Evolutionary conservation across 1,140 invertebrate genomes (phyloP).

Genomic region (Cotesia vestalis): DNA sequence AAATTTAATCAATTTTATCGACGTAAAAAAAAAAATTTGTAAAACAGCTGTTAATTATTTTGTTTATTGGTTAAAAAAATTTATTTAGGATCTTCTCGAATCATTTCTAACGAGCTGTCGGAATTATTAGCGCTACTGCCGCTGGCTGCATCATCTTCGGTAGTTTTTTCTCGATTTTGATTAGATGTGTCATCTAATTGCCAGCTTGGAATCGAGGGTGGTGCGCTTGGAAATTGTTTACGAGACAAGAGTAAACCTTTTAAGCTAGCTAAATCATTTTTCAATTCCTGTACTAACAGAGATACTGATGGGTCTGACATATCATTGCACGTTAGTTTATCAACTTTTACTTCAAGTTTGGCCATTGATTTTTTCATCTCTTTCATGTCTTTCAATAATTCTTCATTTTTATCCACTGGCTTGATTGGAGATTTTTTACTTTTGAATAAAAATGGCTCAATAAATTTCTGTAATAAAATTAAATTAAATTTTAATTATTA

Average conservation of each 20-base stretch:
- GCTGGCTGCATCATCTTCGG: slow-evolving; percentile 63
- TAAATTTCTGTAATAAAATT: slow-evolving; percentile 69
- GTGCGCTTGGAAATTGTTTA: slow-evolving; percentile 79
- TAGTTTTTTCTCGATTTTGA: slow-evolving; percentile 56
- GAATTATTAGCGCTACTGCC: slow-evolving; percentile 65
- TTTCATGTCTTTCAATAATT: slow-evolving; percentile 70
- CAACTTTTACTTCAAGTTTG: slow-evolving; percentile 69
- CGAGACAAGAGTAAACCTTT: slow-evolving; percentile 80
- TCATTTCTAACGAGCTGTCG: slow-evolving; percentile 65
- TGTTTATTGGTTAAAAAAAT: background rate
- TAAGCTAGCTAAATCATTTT: slow-evolving; percentile 78
- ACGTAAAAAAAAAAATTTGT: slow-evolving; percentile 8
- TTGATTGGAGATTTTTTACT: slow-evolving; percentile 71
- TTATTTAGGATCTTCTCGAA: slow-evolving; percentile 62
- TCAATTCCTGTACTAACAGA: slow-evolving; percentile 74
- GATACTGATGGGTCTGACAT: slow-evolving; percentile 62
- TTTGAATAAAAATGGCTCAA: slow-evolving; percentile 72
- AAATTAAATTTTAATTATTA: background rate
- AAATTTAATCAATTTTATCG: slow-evolving; percentile 5
- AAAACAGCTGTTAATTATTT: background rate
- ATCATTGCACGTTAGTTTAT: slow-evolving; percentile 67
- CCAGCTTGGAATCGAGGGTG: slow-evolving; percentile 80
- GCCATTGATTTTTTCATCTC: slow-evolving; percentile 70
- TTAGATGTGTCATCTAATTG: slow-evolving; percentile 66
- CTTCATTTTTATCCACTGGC: slow-evolving; percentile 65